Percentiles rank a stretch among this genome's conserved stretches.
Evolutionary conservation across 1,140 invertebrate genomes (phyloP).

Genomic region (Drosophila littoralis): DNA sequence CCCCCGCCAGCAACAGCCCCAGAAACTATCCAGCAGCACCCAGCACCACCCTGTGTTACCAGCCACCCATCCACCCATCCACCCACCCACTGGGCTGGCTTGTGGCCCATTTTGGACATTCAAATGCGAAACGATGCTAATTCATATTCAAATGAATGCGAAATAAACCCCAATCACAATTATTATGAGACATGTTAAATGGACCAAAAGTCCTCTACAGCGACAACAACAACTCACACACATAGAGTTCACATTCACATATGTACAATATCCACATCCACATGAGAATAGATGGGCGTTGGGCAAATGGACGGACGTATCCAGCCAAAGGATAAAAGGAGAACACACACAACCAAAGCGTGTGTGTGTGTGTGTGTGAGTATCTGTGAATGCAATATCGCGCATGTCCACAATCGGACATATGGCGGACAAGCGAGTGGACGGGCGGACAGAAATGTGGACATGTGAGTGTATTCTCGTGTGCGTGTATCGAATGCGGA

Average conservation of each 20-base stretch:
- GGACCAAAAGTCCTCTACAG: slow-evolving; percentile 80
- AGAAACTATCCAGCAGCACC: background rate
- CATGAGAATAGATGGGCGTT: slow-evolving; percentile 31
- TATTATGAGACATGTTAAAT: slow-evolving; percentile 84
- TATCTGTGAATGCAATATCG: slow-evolving; percentile 52
- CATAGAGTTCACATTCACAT: slow-evolving; percentile 13
- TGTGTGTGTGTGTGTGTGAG: slow-evolving; percentile 11
- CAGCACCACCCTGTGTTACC: background rate
- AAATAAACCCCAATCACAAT: slow-evolving; percentile 83
- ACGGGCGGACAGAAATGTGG: slow-evolving; percentile 42
- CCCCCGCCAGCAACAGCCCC: background rate
- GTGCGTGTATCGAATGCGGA: background rate
- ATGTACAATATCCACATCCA: slow-evolving; percentile 20
- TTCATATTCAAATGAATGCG: slow-evolving; percentile 84
- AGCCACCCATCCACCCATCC: background rate
- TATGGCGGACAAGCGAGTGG: slow-evolving; percentile 69
- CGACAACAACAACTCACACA: slow-evolving; percentile 46
- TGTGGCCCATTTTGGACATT: slow-evolving; percentile 47
- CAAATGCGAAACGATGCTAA: slow-evolving; percentile 77
- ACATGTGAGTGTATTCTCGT: slow-evolving; percentile 18
- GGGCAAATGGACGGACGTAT: slow-evolving; percentile 41
- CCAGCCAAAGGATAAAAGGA: slow-evolving; percentile 21
- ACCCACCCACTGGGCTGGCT: slow-evolving; percentile 4
- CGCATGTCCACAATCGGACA: slow-evolving; percentile 64
- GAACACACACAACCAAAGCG: slow-evolving; percentile 10